Conservation (phyloP, 2,888 invertebrate genomes). For the Tachina fera region DNA sequence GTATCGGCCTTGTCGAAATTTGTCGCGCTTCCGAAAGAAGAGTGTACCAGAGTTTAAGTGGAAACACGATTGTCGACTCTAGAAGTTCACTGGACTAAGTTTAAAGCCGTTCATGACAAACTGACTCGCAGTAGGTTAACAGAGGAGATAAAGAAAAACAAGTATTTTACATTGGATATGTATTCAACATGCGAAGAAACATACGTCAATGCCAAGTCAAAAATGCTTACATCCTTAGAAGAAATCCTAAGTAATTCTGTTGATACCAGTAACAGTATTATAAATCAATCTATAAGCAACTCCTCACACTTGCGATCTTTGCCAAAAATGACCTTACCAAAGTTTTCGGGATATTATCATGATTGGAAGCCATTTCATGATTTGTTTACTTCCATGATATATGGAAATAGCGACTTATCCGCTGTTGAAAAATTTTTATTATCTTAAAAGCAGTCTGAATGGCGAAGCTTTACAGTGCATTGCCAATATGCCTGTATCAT, state of each 20-base stretch:
- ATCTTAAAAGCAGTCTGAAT: constrained; percentile 25
- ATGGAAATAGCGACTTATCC: constrained; percentile 7
- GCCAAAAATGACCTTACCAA: constrained; percentile 37
- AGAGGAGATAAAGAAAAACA: constrained; percentile 14
- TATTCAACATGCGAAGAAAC: constrained; percentile 21
- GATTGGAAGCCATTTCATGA: constrained; percentile 47
- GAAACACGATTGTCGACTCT: constrained; percentile 22
- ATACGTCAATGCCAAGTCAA: constrained; percentile 11
- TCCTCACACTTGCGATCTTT: constrained; percentile 29
- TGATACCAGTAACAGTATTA: not conserved
- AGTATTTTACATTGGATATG: constrained; percentile 33
- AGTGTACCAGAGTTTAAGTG: constrained; percentile 15
- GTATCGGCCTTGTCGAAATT: not conserved
- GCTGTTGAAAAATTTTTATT: constrained; percentile 42
- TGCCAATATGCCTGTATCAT: constrained; percentile 10
- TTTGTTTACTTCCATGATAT: constrained; percentile 28
- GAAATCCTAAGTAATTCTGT: not conserved
- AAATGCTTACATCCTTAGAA: constrained; percentile 23
- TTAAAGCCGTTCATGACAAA: constrained; percentile 13
- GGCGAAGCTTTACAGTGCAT: constrained; percentile 13
- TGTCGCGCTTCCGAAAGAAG: constrained; percentile 12
- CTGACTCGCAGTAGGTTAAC: constrained; percentile 15
- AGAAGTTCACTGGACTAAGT: constrained; percentile 18
- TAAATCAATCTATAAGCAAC: not conserved
- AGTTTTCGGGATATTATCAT: constrained; percentile 44